Evolutionary conservation across 2,888 invertebrate species (phyloP), one percentile per base, ranked within the genome.

Genomic region (Hemithea aestivaria): DNA sequence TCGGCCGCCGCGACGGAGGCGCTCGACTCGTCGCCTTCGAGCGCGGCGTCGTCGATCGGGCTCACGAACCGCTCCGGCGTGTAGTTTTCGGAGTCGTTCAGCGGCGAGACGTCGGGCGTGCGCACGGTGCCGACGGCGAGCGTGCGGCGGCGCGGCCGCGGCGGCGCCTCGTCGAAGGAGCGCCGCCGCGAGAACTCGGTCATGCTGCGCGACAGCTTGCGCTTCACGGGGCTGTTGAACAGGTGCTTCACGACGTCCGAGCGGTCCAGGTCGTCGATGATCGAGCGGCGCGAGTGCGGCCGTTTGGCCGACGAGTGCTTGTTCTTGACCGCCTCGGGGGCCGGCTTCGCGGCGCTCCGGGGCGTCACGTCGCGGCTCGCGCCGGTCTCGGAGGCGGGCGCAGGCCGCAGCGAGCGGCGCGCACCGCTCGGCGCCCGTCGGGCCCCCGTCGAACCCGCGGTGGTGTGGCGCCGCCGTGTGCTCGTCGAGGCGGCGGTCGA

Each of bases 131-230:
- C 6, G 0, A 73, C 72, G 10, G 63, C 36, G 10, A 63, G 36
- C 0, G 73, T 70, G 25, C 66, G 57, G 0, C 76, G 59, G 0
- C 66, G 57, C 1, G 56, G 60, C 6, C 62, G 54, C 10, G 27
- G 27, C 7, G 1, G 38, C 0, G 30, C 50, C 0, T 54, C 51
- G 0, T 59, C 51, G 1, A 68, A n/a, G n/a, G n/a, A n/a, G n/a
- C 69, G 69, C 23, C 58, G 73, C 9, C 68, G 57, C 1, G 78
- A 79, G 48, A 78, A 83, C 40, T 87, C 83, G 0, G 71, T 77
- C 77, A 88, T 85, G 30, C 87, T 87, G 30, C 74, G 83, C 1
- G 88, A 87, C n/a, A 87, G 56, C 40, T 87, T 87, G 35, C 87
- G 62, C 35, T 85, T 87, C 0, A 87, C 87, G 0, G 87, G 87